Percentiles rank a stretch among this genome's conserved stretches.
These are phyloP conservation scores for Mesorhabditis belari DNA, from an alignment of 2,888 invertebrate genomes.

Conservation along the genomic window DNA sequence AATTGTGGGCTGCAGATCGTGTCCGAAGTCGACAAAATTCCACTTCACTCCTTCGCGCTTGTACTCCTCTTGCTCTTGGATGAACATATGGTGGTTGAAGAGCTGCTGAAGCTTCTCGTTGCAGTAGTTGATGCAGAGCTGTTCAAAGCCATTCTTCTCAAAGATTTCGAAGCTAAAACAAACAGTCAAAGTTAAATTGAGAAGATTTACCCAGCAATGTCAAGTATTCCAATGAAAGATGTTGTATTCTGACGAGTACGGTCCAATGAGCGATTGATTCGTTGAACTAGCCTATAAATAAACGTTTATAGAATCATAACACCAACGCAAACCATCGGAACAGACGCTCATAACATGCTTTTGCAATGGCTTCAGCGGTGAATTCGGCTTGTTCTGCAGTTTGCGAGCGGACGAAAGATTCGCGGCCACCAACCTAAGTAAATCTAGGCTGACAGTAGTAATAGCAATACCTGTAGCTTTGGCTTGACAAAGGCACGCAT, in stretches of 20 bases:
- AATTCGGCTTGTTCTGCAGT: conserved; percentile 95
- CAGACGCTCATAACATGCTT: conserved; percentile 94
- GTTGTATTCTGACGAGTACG: conserved; percentile 94
- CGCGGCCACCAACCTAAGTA: conserved; percentile 70
- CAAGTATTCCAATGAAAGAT: conserved; percentile 95
- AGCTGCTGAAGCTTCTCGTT: conserved; percentile 97
- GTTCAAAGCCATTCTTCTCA: conserved; percentile 88
- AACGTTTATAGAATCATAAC: no score
- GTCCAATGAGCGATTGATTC: conserved; percentile 71
- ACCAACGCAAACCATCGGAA: conserved; percentile 87
- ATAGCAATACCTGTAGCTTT: conserved; percentile 68
- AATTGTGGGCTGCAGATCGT: conserved; percentile 96
- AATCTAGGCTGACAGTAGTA: not conserved
- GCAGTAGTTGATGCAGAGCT: conserved; percentile 97
- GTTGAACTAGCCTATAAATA: conserved; percentile 40
- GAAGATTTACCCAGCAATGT: conserved; percentile 88
- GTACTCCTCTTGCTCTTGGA: conserved; percentile 76
- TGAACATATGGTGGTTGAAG: conserved; percentile 99
- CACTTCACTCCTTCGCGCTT: conserved; percentile 98
- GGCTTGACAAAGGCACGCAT: conserved; percentile 94
- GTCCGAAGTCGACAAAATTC: conserved; percentile 98
- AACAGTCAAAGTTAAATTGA: not conserved
- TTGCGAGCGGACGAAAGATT: conserved; percentile 94
- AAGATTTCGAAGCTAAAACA: conserved; percentile 41
- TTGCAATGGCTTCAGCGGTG: conserved; percentile 94